phyloP scores from a whole-genome alignment of 2,113 vertebrate genomes.

The Rutilus rutilus region DNA sequence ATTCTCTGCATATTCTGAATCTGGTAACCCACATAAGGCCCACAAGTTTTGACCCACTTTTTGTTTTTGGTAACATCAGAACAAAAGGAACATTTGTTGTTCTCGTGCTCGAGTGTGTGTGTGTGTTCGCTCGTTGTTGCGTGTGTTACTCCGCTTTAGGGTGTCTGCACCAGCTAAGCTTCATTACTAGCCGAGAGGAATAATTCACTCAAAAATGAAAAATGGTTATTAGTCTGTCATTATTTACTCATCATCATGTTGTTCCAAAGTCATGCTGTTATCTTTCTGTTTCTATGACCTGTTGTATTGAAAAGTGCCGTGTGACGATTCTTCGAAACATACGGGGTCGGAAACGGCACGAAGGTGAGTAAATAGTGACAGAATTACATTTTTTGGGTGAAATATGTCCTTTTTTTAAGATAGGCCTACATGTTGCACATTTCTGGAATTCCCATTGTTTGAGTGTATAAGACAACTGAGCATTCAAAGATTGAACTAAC shows the following conservation, averaged over 20 bases:
- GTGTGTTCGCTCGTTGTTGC: constrained; percentile 4
- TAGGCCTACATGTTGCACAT: constrained; percentile 7
- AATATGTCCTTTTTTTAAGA: neutral
- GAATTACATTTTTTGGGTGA: too few relatives aligned
- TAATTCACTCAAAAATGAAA: neutral
- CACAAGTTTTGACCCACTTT: neutral
- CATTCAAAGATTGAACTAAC: neutral
- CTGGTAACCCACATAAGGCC: neutral
- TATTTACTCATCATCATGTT: neutral
- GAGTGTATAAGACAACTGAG: neutral
- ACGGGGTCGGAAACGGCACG: neutral
- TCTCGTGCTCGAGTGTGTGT: neutral
- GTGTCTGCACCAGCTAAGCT: constrained; percentile 19
- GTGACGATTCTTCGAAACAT: neutral
- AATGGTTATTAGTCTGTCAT: neutral
- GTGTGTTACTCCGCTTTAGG: neutral
- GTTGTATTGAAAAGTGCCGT: neutral
- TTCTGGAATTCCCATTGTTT: neutral
- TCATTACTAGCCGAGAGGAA: neutral
- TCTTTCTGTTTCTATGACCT: neutral
- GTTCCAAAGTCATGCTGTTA: neutral
- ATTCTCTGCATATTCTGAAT: neutral
- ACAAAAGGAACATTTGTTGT: constrained; percentile 26
- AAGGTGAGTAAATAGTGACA: neutral
- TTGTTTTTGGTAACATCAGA: neutral